Conservation (phyloP, 2,797 vertebrate species). For the Okamejei kenojei region DNA sequence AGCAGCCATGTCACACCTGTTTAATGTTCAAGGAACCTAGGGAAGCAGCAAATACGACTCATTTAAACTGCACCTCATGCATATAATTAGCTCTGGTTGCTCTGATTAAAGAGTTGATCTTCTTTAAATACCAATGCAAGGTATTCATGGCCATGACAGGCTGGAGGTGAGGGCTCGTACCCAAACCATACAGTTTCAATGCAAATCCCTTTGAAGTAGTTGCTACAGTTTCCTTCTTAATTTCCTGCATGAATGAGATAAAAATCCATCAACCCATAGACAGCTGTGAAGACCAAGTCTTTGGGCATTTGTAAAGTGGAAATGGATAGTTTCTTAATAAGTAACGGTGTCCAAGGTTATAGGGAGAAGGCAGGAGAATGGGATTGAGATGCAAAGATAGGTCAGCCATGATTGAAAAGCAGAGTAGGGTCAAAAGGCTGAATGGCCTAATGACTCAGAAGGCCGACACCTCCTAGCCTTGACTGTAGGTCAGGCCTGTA, state of each 20-base stretch:
- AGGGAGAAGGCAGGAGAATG: no score
- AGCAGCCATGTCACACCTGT: conserved; percentile 47
- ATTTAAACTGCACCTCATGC: conserved; percentile 52
- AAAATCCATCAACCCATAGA: not conserved
- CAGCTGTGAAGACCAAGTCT: no score
- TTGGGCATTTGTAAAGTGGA: no score
- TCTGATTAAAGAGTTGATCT: conserved; percentile 60
- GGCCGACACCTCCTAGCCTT: not conserved
- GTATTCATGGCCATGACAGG: not conserved
- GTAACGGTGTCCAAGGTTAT: no score
- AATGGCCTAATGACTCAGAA: no score
- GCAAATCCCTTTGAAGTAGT: not conserved
- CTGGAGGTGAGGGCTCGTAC: not conserved
- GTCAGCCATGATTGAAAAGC: no score
- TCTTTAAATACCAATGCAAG: conserved; percentile 40
- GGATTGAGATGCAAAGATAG: no score
- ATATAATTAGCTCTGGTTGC: conserved; percentile 57
- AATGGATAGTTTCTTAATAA: no score
- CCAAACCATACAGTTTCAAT: not conserved
- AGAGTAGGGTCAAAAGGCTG: no score
- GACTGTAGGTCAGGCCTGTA: not conserved
- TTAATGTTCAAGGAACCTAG: conserved; percentile 48
- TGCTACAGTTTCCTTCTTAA: not conserved
- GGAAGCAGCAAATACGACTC: conserved; percentile 51
- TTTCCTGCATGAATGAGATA: not conserved